Evolutionary conservation across 2,113 vertebrate species (phyloP).

Genomic region (Nothoprocta perdicaria): DNA sequence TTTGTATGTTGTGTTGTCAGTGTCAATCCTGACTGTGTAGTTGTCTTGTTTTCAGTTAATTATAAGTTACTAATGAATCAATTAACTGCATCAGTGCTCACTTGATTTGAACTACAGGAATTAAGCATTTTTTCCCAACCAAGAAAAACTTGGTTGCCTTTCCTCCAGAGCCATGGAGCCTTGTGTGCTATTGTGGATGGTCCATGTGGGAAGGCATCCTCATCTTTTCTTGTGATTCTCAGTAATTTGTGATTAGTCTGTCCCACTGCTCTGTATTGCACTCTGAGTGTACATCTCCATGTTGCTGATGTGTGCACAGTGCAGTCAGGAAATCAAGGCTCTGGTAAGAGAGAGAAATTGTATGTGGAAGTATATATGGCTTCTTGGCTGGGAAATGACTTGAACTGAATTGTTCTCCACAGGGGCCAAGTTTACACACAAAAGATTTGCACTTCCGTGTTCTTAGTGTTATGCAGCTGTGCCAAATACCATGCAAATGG

Average conservation of each 20-base stretch:
- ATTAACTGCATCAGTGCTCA: background rate
- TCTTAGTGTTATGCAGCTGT: background rate
- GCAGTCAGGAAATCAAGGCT: background rate
- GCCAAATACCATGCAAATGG: too few species aligned
- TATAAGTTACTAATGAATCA: background rate
- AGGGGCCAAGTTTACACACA: background rate
- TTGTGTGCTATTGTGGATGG: background rate
- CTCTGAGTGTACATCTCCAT: background rate
- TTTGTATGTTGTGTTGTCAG: background rate
- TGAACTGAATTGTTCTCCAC: background rate
- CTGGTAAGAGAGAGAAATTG: background rate
- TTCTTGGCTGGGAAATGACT: background rate
- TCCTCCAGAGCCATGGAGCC: background rate
- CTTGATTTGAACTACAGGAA: background rate
- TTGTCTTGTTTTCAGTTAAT: background rate
- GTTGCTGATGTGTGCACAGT: background rate
- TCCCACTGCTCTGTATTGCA: background rate
- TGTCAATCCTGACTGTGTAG: background rate
- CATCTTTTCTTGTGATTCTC: background rate
- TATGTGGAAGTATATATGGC: background rate
- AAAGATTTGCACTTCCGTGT: background rate
- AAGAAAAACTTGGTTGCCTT: background rate
- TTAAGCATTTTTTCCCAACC: background rate
- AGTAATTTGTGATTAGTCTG: background rate
- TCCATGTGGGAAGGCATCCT: background rate